Evolutionary conservation across 2,113 vertebrate species (phyloP).

Genomic region (Ctenomys sociabilis): DNA sequence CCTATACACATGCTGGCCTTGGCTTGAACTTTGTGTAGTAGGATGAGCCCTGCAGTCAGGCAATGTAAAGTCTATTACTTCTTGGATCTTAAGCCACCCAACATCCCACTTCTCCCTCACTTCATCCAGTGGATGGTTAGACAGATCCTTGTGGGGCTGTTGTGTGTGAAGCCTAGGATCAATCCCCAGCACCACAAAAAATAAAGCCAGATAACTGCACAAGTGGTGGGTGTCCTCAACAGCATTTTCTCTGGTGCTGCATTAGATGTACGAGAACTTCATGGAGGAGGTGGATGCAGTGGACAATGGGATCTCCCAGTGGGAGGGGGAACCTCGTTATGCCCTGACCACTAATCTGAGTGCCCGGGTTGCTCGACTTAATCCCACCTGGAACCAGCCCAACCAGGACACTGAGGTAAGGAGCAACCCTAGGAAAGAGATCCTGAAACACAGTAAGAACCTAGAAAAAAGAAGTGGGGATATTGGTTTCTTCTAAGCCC

Average conservation of each 20-base stretch:
- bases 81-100: not conserved
- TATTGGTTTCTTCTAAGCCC: accelerated
- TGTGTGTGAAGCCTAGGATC: not conserved
- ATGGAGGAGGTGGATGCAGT: constrained; percentile 96
- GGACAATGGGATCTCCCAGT: constrained; percentile 96
- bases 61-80: not conserved
- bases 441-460: not conserved
- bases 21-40: not conserved
- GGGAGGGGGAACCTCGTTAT: constrained; percentile 91
- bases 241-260: not conserved
- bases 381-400: constrained; percentile 95
- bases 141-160: not conserved
- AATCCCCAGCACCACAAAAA: not conserved
- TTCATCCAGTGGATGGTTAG: not conserved
- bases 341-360: constrained; percentile 91
- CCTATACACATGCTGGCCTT: not conserved
- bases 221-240: not conserved
- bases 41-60: not conserved
- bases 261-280: constrained; percentile 95
- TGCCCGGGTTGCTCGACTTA: constrained; percentile 91
- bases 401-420: constrained; percentile 90
- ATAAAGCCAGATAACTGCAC: not conserved
- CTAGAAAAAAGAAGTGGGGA: not conserved
- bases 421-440: not conserved
- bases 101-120: not conserved